These are phyloP conservation scores for Ptilorrhoa leucosticta DNA, from an alignment of 2,113 vertebrate species.

Conservation along the genomic window DNA sequence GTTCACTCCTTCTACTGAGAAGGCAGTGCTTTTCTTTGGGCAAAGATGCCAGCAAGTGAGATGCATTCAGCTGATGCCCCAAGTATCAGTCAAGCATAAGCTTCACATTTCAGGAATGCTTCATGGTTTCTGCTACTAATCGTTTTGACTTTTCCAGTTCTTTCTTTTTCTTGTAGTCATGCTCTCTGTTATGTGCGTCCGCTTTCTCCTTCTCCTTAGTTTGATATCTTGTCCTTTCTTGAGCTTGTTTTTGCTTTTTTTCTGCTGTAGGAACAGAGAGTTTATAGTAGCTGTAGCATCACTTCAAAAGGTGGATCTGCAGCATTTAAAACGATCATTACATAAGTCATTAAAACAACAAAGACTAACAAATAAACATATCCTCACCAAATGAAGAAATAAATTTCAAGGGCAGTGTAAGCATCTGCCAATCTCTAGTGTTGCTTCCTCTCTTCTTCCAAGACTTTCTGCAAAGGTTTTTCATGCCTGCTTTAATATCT, in stretches of 20 bases:
- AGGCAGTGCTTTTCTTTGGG: background rate
- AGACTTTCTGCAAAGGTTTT: background rate
- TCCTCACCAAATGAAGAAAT: background rate
- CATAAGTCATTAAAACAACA: conserved; percentile 9
- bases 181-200: background rate
- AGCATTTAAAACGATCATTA: background rate
- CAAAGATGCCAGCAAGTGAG: background rate
- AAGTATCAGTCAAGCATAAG: background rate
- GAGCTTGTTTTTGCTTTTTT: background rate
- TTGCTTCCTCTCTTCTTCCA: background rate
- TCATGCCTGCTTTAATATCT: background rate
- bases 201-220: background rate
- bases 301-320: conserved; percentile 6
- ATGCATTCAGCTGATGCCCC: background rate
- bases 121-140: background rate
- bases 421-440: background rate
- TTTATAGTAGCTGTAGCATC: background rate
- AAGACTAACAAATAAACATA: background rate
- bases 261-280: background rate
- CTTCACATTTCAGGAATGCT: background rate
- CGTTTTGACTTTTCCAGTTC: background rate
- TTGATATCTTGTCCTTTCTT: background rate
- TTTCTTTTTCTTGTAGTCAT: background rate
- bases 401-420: background rate
- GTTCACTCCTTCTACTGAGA: background rate